Evolutionary conservation across 2,888 invertebrate species (phyloP).

Genomic region (Ormyrus labotus): DNA sequence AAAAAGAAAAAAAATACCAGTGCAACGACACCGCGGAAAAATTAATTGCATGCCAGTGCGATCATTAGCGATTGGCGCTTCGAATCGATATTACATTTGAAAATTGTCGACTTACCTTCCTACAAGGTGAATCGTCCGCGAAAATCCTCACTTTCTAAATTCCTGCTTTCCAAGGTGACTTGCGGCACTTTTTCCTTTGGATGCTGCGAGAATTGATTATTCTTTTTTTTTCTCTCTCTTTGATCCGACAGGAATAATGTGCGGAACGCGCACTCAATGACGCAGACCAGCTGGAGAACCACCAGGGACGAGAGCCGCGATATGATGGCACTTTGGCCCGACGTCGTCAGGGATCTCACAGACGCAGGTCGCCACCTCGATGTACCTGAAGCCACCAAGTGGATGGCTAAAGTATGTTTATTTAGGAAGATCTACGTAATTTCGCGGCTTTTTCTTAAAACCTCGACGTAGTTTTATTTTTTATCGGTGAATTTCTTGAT

Average conservation of each 20-base stretch:
- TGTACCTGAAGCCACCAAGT: constrained; percentile 87
- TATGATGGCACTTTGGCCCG: constrained; percentile 92
- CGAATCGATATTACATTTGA: too few species aligned
- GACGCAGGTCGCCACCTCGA: constrained; percentile 86
- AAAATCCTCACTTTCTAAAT: constrained; percentile 38
- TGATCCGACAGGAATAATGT: not conserved
- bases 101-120: not conserved
- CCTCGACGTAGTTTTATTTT: too few species aligned
- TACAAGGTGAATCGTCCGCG: not conserved
- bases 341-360: constrained; percentile 89
- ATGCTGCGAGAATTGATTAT: not conserved
- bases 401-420: constrained; percentile 84
- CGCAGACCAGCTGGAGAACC: constrained; percentile 79
- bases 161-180: constrained; percentile 7
- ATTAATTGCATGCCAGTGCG: too few species aligned
- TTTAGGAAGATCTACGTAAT: not conserved
- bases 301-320: constrained; percentile 90
- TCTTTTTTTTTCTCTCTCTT: not conserved
- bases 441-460: too few species aligned
- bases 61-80: too few species aligned
- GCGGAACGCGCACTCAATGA: constrained; percentile 63
- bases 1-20: too few species aligned
- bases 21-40: too few species aligned
- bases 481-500: too few species aligned
- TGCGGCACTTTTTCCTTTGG: not conserved